Percentiles rank a stretch among this genome's conserved stretches.
Conservation (phyloP, 2,797 vertebrate genomes). For the Lates japonicus region DNA sequence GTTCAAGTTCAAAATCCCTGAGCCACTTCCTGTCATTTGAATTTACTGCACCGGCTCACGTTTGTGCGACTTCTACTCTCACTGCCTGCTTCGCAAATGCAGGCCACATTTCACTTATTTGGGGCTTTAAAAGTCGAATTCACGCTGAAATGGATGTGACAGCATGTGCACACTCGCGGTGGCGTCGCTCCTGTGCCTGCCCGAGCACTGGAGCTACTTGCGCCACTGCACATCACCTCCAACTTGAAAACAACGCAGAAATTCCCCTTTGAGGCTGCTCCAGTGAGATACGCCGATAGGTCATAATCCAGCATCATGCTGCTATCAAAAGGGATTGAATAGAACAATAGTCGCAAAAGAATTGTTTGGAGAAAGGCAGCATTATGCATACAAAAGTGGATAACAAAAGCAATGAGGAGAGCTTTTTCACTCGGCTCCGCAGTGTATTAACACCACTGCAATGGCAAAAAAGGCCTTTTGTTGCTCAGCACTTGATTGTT, state of each 20-base stretch:
- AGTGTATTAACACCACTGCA: slow-evolving; percentile 53
- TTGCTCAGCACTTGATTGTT: slow-evolving; percentile 60
- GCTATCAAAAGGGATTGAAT: slow-evolving; percentile 46
- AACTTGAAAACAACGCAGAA: neutral
- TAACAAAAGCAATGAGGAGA: slow-evolving; percentile 68
- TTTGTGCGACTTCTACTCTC: slow-evolving; percentile 22
- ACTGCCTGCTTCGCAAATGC: neutral
- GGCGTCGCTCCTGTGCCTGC: neutral
- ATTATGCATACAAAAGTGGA: slow-evolving; percentile 60
- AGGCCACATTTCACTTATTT: slow-evolving; percentile 30
- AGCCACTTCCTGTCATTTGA: slow-evolving; percentile 43
- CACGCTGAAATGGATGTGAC: slow-evolving; percentile 43
- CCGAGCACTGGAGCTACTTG: slow-evolving; percentile 1
- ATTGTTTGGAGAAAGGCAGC: slow-evolving; percentile 55
- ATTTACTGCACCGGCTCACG: slow-evolving; percentile 32
- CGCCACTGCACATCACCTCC: slow-evolving; percentile 7
- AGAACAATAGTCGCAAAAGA: slow-evolving; percentile 52
- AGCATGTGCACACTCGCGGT: neutral
- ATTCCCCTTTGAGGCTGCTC: slow-evolving; percentile 19
- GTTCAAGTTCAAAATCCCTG: slow-evolving; percentile 19
- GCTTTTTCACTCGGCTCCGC: slow-evolving; percentile 52
- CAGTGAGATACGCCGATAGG: slow-evolving; percentile 27
- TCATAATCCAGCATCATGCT: slow-evolving; percentile 41
- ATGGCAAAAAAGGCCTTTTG: slow-evolving; percentile 47
- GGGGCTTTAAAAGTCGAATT: slow-evolving; percentile 24